Base-by-base conservation (phyloP, 2,113 vertebrate genomes). In the Benitochromis conjunctus region DNA sequence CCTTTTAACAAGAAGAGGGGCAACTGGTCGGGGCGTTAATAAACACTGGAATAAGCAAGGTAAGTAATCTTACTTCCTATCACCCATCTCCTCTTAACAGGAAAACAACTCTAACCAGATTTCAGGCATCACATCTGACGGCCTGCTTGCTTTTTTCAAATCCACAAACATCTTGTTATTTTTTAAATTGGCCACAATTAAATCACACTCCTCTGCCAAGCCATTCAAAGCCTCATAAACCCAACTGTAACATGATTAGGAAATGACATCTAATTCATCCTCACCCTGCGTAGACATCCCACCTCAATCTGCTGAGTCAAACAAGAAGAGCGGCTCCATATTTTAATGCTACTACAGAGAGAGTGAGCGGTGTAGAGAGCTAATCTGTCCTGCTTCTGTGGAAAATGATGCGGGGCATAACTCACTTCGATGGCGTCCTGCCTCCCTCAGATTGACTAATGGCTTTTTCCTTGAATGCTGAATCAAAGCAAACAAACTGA, bases 401-500 rank as follows among this genome's bases (percentile, higher is more conserved):
- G 86, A 93, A 91, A 94, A 92, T 71, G 85, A 95, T 91, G 90
- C 69, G 46, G 87, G 56, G 64, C 87, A 94, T 94, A 92, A 92
- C 86, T 94, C 90, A 92, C 83, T 64, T 31, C 7, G 79, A 87
- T 86, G 89, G 88, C 18, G 16, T 82, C 71, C 85, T 80, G 88
- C 83, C 92, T 92, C 77, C 55, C 18, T 57, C 69, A 82, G 64
- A 89, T 56, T 94, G 92, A 95, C 85, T 92, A 89, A 94, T 93
- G 90, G 81, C 81, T 87, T 88, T 94, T 94, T 91, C 92, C 90
- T 91, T 89, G 71, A 92, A 91, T 86, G 90, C 84, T 83, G 86
- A 94, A 95, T 94, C 82, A 94, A 94, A 92, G 85, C 87, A 94
- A 92, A 90, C 87, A 91, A 88, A 91, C 88, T 87, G 34, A 31